Percentiles rank a stretch among this genome's conserved stretches.
phyloP scores from a whole-genome alignment of 2,888 invertebrate genomes.

The Trachelus troglodyta region DNA sequence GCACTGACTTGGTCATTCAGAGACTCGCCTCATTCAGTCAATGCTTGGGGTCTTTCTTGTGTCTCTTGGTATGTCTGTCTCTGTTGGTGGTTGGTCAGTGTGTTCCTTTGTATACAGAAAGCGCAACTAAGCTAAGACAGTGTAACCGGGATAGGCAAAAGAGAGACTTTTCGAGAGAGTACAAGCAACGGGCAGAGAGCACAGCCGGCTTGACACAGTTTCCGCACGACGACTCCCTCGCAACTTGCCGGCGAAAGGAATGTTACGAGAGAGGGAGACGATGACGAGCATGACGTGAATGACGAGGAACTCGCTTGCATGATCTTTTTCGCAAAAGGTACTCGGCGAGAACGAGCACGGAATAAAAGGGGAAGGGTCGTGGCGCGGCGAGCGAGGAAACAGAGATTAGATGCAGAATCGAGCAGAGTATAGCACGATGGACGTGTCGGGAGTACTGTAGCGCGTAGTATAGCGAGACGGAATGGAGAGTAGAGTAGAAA shows the following conservation, averaged over 20 bases:
- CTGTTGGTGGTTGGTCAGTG: neutral
- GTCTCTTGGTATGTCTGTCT: neutral
- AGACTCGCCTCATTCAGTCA: neutral
- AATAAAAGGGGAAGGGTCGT: neutral
- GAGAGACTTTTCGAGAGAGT: conserved; percentile 19
- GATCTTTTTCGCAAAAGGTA: conserved; percentile 1
- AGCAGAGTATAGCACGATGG: neutral
- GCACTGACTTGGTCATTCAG: neutral
- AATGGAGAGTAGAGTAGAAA: neutral
- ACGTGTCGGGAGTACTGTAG: neutral
- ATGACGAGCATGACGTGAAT: neutral
- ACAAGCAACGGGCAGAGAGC: conserved; percentile 10
- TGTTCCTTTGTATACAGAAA: neutral
- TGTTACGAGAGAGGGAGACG: conserved; percentile 47
- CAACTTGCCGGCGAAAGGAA: conserved; percentile 54
- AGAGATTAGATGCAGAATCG: neutral
- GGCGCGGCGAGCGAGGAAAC: neutral
- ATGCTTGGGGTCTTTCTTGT: neutral
- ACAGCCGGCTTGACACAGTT: conserved; percentile 27
- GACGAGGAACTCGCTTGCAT: neutral
- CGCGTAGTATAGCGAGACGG: neutral
- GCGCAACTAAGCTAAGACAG: neutral
- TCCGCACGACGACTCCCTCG: conserved; percentile 26
- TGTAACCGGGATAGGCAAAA: neutral
- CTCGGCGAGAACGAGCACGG: neutral